Evolutionary conservation across 2,797 vertebrate genomes (phyloP).

Genomic region (Rhinatrema bivittatum): DNA sequence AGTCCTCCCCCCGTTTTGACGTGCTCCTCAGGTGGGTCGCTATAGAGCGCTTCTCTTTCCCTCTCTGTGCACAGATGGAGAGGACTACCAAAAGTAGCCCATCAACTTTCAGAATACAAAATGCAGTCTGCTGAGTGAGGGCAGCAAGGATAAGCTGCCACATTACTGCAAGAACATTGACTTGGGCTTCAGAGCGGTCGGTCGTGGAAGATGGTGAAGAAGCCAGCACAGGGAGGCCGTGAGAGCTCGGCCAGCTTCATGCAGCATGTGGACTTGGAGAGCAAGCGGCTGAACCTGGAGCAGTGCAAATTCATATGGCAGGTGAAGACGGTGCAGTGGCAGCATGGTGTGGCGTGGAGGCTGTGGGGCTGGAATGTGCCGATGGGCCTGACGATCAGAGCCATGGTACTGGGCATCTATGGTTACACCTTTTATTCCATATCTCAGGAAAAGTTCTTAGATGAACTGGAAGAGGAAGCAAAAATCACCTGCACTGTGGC

Average conservation of each 20-base stretch:
- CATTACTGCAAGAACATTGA: constrained; percentile 88
- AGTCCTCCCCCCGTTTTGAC: too few species aligned
- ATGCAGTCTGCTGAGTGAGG: constrained; percentile 70
- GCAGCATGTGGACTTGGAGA: too few species aligned
- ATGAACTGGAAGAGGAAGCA: constrained; percentile 81
- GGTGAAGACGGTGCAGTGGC: too few species aligned
- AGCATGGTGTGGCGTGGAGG: too few species aligned
- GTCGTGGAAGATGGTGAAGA: too few species aligned
- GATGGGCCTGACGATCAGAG: constrained; percentile 77
- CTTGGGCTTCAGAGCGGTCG: constrained; percentile 88
- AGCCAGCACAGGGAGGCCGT: too few species aligned
- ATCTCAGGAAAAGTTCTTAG: constrained; percentile 82
- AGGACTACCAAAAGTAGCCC: constrained; percentile 82
- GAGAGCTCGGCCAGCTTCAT: too few species aligned
- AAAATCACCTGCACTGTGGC: constrained; percentile 50
- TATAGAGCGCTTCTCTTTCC: too few species aligned
- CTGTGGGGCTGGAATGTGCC: too few species aligned
- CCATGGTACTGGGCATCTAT: constrained; percentile 74
- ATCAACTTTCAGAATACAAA: constrained; percentile 90
- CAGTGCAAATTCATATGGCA: too few species aligned
- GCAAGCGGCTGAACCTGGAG: too few species aligned
- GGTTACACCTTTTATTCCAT: constrained; percentile 88
- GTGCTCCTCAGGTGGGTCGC: too few species aligned
- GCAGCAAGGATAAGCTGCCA: constrained; percentile 75
- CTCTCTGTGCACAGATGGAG: constrained; percentile 56